Conservation (phyloP, 1,140 invertebrate species). For the Hormaphis cornu region DNA sequence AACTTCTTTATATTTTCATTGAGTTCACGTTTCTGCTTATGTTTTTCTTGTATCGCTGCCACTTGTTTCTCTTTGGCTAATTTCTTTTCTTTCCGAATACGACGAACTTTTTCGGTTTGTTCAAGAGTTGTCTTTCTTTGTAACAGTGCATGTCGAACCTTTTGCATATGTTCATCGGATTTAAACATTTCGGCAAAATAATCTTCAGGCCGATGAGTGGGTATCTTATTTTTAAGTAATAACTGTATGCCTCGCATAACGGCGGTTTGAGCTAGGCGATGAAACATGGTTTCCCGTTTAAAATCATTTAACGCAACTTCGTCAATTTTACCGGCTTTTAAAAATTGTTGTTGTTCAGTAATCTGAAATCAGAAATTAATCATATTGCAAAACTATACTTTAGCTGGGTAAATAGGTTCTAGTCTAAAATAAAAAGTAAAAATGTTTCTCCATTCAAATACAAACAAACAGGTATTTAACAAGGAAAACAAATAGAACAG, state of each 20-base stretch:
- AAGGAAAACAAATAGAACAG: not conserved
- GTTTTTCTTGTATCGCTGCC: constrained; percentile 69
- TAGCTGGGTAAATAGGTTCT: not conserved
- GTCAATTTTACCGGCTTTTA: constrained; percentile 43
- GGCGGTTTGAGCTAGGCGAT: constrained; percentile 82
- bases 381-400: not conserved
- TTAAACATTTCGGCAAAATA: constrained; percentile 99
- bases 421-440: not conserved
- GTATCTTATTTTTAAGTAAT: constrained; percentile 63
- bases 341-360: constrained; percentile 57
- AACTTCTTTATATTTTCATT: constrained; percentile 77
- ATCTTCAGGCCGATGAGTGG: constrained; percentile 80
- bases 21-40: constrained; percentile 66
- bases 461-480: not conserved
- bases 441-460: too few species aligned
- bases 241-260: constrained; percentile 66
- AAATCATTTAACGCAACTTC: constrained; percentile 89
- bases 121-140: constrained; percentile 75
- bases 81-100: constrained; percentile 82
- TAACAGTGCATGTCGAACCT: constrained; percentile 73
- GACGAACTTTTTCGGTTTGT: constrained; percentile 76
- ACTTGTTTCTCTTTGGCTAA: constrained; percentile 82
- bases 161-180: constrained; percentile 94
- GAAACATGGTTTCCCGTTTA: constrained; percentile 79
- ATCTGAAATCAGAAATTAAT: constrained; percentile 41